These are phyloP conservation scores for Leptopilina myrica DNA, from an alignment of 2,888 invertebrate genomes.

Conservation along the genomic window DNA sequence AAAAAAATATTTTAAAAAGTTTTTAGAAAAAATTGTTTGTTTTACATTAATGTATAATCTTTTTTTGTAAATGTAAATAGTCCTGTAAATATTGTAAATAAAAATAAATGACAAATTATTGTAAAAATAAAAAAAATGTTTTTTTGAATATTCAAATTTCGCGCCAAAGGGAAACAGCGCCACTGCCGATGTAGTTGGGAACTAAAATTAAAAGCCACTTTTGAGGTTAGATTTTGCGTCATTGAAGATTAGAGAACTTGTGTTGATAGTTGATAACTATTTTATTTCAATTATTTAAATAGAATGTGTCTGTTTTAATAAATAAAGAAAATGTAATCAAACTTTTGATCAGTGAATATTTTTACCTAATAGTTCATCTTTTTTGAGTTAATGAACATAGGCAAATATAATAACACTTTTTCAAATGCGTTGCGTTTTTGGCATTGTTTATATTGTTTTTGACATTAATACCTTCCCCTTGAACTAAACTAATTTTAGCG, in stretches of 20 bases:
- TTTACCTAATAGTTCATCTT: neutral
- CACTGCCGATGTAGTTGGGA: neutral
- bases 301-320: too few species aligned
- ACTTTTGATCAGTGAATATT: too few species aligned
- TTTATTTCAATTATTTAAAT: too few species aligned
- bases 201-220: neutral
- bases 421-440: conserved; percentile 55
- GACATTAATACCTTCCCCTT: conserved; percentile 69
- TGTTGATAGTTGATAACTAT: conserved; percentile 49
- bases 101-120: neutral
- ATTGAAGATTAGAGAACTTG: neutral
- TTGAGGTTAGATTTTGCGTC: neutral
- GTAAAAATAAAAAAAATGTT: neutral
- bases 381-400: neutral
- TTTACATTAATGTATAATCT: neutral
- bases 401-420: neutral
- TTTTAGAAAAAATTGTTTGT: neutral
- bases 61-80: conserved; percentile 39
- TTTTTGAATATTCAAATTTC: neutral
- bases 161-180: neutral
- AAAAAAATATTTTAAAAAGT: neutral
- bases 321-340: too few species aligned
- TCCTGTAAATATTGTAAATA: conserved; percentile 65
- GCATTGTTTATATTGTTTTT: conserved; percentile 73
- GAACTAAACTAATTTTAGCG: conserved; percentile 70